A percentile compares a stretch with the other conserved stretches of the same genome.
phyloP scores from a whole-genome alignment of 2,888 invertebrate genomes.

The Criorhina ranunculi region DNA sequence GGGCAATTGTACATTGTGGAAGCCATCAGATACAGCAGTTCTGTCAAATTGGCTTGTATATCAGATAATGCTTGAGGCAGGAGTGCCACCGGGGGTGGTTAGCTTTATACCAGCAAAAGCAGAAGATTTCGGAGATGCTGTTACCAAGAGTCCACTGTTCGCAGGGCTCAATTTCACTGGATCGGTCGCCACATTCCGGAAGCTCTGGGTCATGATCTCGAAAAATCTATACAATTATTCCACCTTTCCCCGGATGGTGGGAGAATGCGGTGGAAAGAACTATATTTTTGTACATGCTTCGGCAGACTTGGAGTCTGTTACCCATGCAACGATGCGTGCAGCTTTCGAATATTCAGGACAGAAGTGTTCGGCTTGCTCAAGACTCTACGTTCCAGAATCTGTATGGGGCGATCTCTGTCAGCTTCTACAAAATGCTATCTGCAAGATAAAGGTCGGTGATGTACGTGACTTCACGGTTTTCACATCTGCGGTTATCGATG shows the following conservation, averaged over 20 bases:
- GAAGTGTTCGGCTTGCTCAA: conserved; percentile 98
- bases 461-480: conserved; percentile 92
- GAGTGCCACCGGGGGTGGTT: conserved; percentile 97
- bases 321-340: conserved; percentile 93
- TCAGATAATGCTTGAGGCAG: conserved; percentile 96
- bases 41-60: conserved; percentile 97
- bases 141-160: conserved; percentile 92
- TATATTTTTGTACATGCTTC: conserved; percentile 97
- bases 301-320: conserved; percentile 92
- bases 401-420: conserved; percentile 87
- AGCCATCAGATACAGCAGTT: conserved; percentile 98
- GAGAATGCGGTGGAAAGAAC: conserved; percentile 99
- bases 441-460: conserved; percentile 93
- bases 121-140: conserved; percentile 94
- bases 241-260: conserved; percentile 96
- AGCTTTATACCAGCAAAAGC: conserved; percentile 98
- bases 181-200: conserved; percentile 95
- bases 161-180: conserved; percentile 99
- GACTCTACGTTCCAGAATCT: conserved; percentile 96
- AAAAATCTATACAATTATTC: conserved; percentile 91
- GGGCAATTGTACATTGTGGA: conserved; percentile 98
- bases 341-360: conserved; percentile 98
- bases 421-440: conserved; percentile 88
- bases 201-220: conserved; percentile 95
- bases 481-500: conserved; percentile 97